Evolutionary conservation across 2,797 vertebrate genomes (phyloP).

Genomic region (Meda fulgida): DNA sequence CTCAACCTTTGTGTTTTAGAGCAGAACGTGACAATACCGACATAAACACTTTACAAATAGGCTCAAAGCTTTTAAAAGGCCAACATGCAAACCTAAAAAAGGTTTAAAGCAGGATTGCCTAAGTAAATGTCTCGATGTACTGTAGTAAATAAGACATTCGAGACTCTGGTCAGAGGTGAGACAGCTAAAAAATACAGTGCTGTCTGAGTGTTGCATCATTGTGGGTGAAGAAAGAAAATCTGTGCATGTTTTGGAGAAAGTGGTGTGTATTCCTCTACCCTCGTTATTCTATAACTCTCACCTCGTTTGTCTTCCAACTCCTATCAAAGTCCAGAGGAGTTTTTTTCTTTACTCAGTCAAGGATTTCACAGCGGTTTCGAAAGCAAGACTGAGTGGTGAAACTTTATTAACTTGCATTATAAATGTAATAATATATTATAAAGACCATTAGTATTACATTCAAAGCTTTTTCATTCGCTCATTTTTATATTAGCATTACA

Average conservation of each 20-base stretch:
- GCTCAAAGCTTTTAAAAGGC: not conserved
- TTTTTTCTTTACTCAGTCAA: constrained; percentile 46
- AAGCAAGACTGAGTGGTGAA: constrained; percentile 55
- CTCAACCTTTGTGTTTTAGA: too few species aligned
- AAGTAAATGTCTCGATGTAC: not conserved
- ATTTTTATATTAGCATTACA: too few species aligned
- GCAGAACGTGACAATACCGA: too few species aligned
- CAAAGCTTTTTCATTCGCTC: too few species aligned
- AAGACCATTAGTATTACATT: too few species aligned
- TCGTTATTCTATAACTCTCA: constrained; percentile 68
- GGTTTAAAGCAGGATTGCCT: not conserved
- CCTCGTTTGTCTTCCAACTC: constrained; percentile 66
- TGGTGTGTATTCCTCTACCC: constrained; percentile 57
- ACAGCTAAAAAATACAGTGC: constrained; percentile 21
- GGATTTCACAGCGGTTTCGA: constrained; percentile 68
- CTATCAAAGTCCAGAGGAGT: constrained; percentile 76
- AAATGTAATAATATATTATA: not conserved
- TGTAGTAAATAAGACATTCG: not conserved
- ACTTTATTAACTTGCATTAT: not conserved
- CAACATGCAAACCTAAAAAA: not conserved
- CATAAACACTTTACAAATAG: not conserved
- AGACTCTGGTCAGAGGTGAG: constrained; percentile 48
- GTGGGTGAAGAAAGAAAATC: constrained; percentile 17
- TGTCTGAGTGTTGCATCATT: constrained; percentile 32
- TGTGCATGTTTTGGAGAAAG: constrained; percentile 13